Conservation (phyloP, 2,113 vertebrate genomes). For the Gymnarchus niloticus region DNA sequence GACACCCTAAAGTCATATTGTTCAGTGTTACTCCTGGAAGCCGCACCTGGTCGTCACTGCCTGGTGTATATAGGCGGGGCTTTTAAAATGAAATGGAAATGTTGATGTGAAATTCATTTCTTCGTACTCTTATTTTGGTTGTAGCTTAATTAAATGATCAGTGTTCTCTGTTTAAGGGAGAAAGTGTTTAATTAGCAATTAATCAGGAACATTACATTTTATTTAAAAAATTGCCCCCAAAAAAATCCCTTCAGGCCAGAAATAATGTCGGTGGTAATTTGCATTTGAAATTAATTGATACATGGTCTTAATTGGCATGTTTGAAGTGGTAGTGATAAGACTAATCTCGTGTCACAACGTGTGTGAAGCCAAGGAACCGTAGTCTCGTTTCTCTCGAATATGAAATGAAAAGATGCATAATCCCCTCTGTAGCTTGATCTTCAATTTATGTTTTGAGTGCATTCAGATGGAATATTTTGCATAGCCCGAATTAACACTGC, state of each 20-base stretch:
- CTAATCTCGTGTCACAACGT: slow-evolving; percentile 19
- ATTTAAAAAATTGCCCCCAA: slow-evolving; percentile 37
- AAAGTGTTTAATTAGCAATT: slow-evolving; percentile 38
- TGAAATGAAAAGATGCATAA: neutral
- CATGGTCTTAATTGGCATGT: slow-evolving; percentile 37
- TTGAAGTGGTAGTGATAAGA: slow-evolving; percentile 33
- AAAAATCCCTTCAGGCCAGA: slow-evolving; percentile 32
- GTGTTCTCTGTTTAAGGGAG: slow-evolving; percentile 30
- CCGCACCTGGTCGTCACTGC: neutral
- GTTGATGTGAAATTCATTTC: neutral
- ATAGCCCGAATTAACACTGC: neutral
- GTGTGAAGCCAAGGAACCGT: slow-evolving; percentile 3
- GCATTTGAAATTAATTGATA: slow-evolving; percentile 41
- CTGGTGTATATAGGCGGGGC: neutral
- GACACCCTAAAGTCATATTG: neutral
- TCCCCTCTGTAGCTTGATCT: neutral
- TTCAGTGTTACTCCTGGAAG: neutral
- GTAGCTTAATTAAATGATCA: slow-evolving; percentile 35
- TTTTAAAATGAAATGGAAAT: neutral
- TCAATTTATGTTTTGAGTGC: neutral
- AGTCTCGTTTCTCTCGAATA: neutral
- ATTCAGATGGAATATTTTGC: neutral
- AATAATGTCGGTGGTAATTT: slow-evolving; percentile 29
- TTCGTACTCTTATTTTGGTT: slow-evolving; percentile 13
- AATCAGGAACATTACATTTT: slow-evolving; percentile 39